Evolutionary conservation across 2,888 invertebrate genomes (phyloP).

Genomic region (Autographa pulchrina): DNA sequence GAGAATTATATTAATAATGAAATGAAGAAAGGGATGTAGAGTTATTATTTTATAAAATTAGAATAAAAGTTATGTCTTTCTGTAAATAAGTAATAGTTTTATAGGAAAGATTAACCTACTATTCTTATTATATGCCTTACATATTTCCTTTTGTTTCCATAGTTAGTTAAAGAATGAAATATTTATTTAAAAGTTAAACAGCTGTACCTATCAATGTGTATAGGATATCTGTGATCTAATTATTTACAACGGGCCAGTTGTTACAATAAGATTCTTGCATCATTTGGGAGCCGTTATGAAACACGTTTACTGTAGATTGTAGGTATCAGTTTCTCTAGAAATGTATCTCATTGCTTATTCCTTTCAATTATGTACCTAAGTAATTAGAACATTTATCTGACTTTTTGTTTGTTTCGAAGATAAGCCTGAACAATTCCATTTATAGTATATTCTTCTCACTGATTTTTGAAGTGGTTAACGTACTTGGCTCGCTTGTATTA

Average conservation of each 20-base stretch:
- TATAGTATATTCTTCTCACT: not conserved
- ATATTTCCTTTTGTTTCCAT: not conserved
- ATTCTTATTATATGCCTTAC: not conserved
- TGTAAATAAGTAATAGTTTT: too few relatives aligned
- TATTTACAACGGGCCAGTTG: conserved; percentile 11
- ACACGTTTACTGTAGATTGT: conserved; percentile 2
- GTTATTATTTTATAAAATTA: not conserved
- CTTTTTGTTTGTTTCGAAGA: not conserved
- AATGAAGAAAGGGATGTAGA: conserved; percentile 21
- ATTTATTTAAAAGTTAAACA: conserved; percentile 8
- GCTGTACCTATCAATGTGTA: conserved; percentile 7
- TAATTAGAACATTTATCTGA: not conserved
- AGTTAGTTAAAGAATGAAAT: not conserved
- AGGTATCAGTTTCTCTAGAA: not conserved
- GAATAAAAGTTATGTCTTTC: too few relatives aligned
- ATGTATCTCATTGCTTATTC: conserved; percentile 2
- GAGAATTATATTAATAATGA: conserved; percentile 41
- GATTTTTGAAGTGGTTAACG: not conserved
- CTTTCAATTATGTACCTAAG: not conserved
- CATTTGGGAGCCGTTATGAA: conserved; percentile 6
- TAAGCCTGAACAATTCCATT: not conserved
- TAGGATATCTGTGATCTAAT: conserved; percentile 14
- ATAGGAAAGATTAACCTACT: not conserved
- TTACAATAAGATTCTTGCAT: conserved; percentile 10
- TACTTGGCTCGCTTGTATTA: not conserved